Evolutionary conservation across 2,888 invertebrate genomes (phyloP).

Genomic region (Schizotus pectinicornis): DNA sequence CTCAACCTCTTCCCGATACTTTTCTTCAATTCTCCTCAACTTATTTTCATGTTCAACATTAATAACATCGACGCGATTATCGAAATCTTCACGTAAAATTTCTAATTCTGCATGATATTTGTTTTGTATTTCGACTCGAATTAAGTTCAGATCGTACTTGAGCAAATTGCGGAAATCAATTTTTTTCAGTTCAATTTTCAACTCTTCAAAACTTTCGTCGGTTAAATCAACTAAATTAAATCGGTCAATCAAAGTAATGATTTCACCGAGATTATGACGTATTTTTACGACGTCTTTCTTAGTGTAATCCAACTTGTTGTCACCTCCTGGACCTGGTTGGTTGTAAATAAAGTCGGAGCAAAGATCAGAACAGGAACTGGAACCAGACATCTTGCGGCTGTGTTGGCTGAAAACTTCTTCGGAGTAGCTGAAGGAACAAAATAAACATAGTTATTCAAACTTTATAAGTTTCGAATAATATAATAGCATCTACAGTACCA

Average conservation of each 20-base stretch:
- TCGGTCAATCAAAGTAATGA: conserved; percentile 38
- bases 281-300: conserved; percentile 49
- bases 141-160: conserved; percentile 44
- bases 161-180: conserved; percentile 45
- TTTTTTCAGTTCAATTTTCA: conserved; percentile 43
- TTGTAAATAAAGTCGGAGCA: conserved; percentile 54
- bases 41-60: conserved; percentile 59
- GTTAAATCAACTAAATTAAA: conserved; percentile 45
- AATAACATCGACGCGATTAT: conserved; percentile 57
- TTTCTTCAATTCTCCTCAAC: conserved; percentile 59
- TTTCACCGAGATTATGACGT: conserved; percentile 44
- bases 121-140: conserved; percentile 51
- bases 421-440: conserved; percentile 61
- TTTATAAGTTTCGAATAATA: neutral
- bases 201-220: conserved; percentile 42
- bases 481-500: too few species aligned
- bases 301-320: conserved; percentile 36
- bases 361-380: conserved; percentile 55
- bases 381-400: conserved; percentile 64
- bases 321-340: conserved; percentile 48
- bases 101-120: conserved; percentile 59
- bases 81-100: conserved; percentile 50
- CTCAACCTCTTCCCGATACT: conserved; percentile 60
- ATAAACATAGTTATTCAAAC: conserved; percentile 1
- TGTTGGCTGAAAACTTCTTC: conserved; percentile 74